Evolutionary conservation across 2,888 invertebrate genomes (phyloP), one percentile per base, ranked within the genome.

Genomic region (Eudemis profundana): DNA sequence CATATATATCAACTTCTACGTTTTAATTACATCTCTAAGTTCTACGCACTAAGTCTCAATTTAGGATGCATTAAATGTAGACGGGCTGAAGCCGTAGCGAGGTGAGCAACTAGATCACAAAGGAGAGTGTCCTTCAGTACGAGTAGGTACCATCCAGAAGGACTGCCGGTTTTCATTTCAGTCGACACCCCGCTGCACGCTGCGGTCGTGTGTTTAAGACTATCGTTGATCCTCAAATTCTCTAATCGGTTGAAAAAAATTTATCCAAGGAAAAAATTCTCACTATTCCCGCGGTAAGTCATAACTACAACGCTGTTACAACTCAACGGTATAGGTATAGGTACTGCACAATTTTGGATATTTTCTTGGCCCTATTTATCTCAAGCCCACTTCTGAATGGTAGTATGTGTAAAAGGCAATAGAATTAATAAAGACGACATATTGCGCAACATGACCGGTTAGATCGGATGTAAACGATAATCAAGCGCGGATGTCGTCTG

Each of bases 61-160:
- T 17, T 75, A 5, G 74, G 57, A 33, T 73, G 54, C 54, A 65
- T 66, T 17, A 1, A 23, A 59, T 51, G n/a, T 33, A 46, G 54
- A 49, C 69, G 57, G 49, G 56, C 56, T 66, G 70, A 68, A 67
- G 69, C 70, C 68, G 64, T 61, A 67, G 74, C 85, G 83, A 90
- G 88, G 89, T 89, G 85, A 89, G 78, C 90, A 86, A 87, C 78
- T 87, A 78, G 80, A 75, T 81, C 79, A 89, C 82, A 88, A 87
- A 86, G 83, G 82, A 85, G 81, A 83, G 83, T 78, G 89, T 90
- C 91, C 90, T 91, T 91, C 88, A 86, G 71, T 70, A 70, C 68
- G 70, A 79, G 79, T 84, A 75, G 81, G 79, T 84, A 74, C 81
- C 78, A 80, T 80, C 69, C 76, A 76, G 84, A 85, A 85, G 87